Percentiles rank a stretch among this genome's conserved stretches.
phyloP scores from a whole-genome alignment of 2,113 vertebrate genomes.

The Heliornis fulica region DNA sequence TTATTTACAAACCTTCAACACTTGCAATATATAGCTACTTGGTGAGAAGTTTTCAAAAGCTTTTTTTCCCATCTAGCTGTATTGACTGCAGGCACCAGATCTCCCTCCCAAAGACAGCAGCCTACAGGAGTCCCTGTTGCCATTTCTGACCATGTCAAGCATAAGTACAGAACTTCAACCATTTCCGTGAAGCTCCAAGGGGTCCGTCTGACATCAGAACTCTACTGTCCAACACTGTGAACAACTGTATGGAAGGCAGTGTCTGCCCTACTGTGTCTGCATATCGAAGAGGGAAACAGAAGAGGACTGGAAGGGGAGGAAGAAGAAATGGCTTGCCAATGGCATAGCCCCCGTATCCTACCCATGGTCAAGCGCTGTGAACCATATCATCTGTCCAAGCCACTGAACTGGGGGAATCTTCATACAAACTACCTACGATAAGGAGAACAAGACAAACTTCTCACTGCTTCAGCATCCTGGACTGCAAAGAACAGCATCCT shows the following conservation, averaged over 20 bases:
- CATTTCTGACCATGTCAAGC: neutral
- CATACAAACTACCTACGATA: neutral
- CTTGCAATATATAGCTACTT: neutral
- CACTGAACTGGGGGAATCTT: neutral
- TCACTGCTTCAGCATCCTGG: neutral
- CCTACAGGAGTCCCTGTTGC: neutral
- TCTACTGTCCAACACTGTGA: neutral
- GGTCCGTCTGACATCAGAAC: neutral
- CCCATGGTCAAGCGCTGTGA: fast-evolving
- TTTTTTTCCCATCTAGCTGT: neutral
- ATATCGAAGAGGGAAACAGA: neutral
- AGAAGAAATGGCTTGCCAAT: neutral
- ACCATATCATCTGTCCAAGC: neutral
- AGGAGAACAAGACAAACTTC: neutral
- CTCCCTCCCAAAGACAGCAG: neutral
- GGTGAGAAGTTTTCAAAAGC: neutral
- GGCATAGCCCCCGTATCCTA: neutral
- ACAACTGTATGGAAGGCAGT: fast-evolving
- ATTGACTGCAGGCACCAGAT: neutral
- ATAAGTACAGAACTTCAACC: neutral
- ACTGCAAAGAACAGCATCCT: neutral
- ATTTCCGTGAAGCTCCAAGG: neutral
- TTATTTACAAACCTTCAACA: neutral
- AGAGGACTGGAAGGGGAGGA: neutral
- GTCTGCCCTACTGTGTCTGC: fast-evolving